Percentiles rank a stretch among this genome's conserved stretches.
phyloP scores from a whole-genome alignment of 2,113 vertebrate genomes.

The Eublepharis macularius region DNA sequence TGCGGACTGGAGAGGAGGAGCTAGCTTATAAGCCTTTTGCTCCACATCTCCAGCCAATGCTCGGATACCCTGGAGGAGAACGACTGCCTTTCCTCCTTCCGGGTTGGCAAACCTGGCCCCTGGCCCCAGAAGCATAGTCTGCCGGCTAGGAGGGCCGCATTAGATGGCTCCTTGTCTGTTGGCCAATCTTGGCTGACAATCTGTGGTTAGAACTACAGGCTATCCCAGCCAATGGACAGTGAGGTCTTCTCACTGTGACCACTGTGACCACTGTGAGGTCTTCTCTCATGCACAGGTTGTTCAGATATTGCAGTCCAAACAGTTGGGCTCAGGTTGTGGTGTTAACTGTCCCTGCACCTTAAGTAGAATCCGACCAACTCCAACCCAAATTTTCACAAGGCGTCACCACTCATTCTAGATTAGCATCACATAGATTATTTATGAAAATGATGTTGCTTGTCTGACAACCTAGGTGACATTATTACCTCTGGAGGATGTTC shows the following conservation, averaged over 20 bases:
- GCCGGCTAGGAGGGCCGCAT: no score
- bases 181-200: not conserved
- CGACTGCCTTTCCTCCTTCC: no score
- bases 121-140: no score
- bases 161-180: not conserved
- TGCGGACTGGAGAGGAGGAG: no score
- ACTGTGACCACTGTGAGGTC: no score
- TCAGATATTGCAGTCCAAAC: constrained; percentile 27
- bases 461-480: constrained; percentile 72
- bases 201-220: not conserved
- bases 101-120: no score
- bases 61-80: no score
- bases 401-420: constrained; percentile 69
- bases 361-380: constrained; percentile 60
- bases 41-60: no score
- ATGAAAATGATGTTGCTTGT: constrained; percentile 73
- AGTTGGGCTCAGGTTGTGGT: constrained; percentile 41
- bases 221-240: not conserved
- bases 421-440: constrained; percentile 75
- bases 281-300: constrained; percentile 6
- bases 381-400: constrained; percentile 65
- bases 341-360: constrained; percentile 43
- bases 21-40: no score
- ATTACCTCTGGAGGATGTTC: constrained; percentile 71
- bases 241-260: no score